These are phyloP conservation scores for Philypnodon macrostomus DNA, from an alignment of 2,797 vertebrate species.

Conservation along the genomic window DNA sequence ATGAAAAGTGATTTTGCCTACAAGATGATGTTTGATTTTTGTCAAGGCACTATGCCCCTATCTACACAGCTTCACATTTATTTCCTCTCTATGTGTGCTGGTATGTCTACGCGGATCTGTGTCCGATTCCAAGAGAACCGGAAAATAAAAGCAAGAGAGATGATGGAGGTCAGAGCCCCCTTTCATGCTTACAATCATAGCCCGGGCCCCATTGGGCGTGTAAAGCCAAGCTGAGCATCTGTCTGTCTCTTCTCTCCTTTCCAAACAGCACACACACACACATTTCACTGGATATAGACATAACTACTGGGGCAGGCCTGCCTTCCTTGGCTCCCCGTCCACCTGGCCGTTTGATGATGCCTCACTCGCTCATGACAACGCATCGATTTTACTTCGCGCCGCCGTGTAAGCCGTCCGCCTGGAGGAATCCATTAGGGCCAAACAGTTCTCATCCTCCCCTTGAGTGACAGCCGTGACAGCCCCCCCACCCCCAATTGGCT, in stretches of 20 bases:
- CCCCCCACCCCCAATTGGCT: conserved; percentile 83
- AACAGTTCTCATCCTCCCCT: conserved; percentile 93
- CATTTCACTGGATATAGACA: conserved; percentile 71
- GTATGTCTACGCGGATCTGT: conserved; percentile 56
- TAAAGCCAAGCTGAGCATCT: conserved; percentile 73
- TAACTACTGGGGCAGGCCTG: conserved; percentile 67
- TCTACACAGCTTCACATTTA: conserved; percentile 60
- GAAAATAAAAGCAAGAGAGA: conserved; percentile 74
- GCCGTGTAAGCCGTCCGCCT: conserved; percentile 90
- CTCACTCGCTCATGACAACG: conserved; percentile 92
- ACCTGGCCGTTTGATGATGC: conserved; percentile 88
- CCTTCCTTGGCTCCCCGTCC: conserved; percentile 76
- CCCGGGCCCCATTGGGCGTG: conserved; percentile 72
- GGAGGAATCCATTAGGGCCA: conserved; percentile 97
- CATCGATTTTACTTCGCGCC: conserved; percentile 97
- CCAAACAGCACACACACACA: conserved; percentile 45
- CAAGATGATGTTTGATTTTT: conserved; percentile 62
- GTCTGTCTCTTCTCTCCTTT: conserved; percentile 77
- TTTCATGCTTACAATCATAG: conserved; percentile 78
- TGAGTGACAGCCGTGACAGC: conserved; percentile 98
- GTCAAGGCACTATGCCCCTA: conserved; percentile 44
- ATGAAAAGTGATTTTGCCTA: conserved; percentile 57
- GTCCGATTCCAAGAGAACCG: conserved; percentile 68
- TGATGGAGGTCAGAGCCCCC: conserved; percentile 77
- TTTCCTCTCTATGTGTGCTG: conserved; percentile 31